Base-by-base conservation (phyloP, 2,797 vertebrate genomes). In the Yasuhikotakia modesta region DNA sequence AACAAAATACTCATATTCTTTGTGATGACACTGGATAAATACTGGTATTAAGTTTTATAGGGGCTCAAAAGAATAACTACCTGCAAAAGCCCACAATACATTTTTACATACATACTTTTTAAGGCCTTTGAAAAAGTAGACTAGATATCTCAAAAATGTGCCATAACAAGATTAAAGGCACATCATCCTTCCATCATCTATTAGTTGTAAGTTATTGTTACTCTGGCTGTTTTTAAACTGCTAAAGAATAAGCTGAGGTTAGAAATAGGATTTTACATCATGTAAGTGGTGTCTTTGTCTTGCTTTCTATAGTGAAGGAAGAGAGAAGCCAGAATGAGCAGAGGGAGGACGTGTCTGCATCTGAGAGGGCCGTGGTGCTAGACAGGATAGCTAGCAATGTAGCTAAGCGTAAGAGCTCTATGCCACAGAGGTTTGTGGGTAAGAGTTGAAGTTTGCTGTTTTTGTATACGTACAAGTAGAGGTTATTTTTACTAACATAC, bases 401-500 rank as follows among this genome's bases (percentile, higher is more conserved):
- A 94, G 96, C 97, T 93, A 99, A 98, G 92, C 97, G 98, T 95
- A 99, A 99, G 93, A 99, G 98, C 94, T 99, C 96, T 96, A 97
- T 99, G 97, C 98, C 98, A 95, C 98, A 99, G 96, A 99, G 97
- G 95, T 99, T 99, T 96, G 94, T 99, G 93, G 98, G 98, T 99
- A 99, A 99, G 98, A 96, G 95, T 92, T 90, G 86, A 92, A 94
- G 90, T 95, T 95, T 95, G 94, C 91, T 96, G 95, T 92, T 91
- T 95, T 85, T 91, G 71, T 89, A 43, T 84, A 84, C 82, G 70
- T 78, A n/a, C n/a, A n/a, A n/a, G n/a, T n/a, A 75, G 73, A 76
- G 27, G 19, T 53, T 82, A 21, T 14, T 57, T 43, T 72, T 79
- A 24, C 68, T 57, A 67, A 81, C 61, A 73, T 70, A 61, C 13